Evolutionary conservation across 2,888 invertebrate genomes (phyloP), one percentile per base, ranked within the genome.

Genomic region (Erebia ligea): DNA sequence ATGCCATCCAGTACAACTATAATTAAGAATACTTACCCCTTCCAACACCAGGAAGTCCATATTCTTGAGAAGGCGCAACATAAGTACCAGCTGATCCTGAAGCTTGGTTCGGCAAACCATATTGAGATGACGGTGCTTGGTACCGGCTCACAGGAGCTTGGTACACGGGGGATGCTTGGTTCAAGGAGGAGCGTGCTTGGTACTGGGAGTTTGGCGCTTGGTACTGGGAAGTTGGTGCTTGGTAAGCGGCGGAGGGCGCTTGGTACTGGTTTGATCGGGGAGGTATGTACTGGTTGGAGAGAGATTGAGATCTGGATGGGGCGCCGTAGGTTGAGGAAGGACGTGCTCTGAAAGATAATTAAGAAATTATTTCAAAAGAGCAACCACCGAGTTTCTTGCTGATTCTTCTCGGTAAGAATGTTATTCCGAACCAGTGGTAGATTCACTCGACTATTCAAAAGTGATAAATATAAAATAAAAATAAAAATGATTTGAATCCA

Each of bases 311-410:
- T 70, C 71, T 76, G 10, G 71, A 70, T 5, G 92, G 94, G n/a
- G 93, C 84, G 62, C 92, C 86, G 70, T 94, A 94, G 72, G 81
- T 84, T 73, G 84, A 86, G 15, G 90, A 83, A 45, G 91, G 92
- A 58, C 89, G 87, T 59, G 84, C 40, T 58, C 72, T 74, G 61
- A 34, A 70, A 72, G 45, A 21, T 11, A 69, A 57, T 1, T 42
- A 11, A 11, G 11, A n/a, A n/a, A n/a, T n/a, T n/a, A n/a, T n/a
- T n/a, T n/a, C n/a, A n/a, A n/a, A n/a, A n/a, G n/a, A n/a, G n/a
- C n/a, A n/a, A n/a, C n/a, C n/a, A n/a, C n/a, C n/a, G n/a, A n/a
- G n/a, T n/a, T n/a, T n/a, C n/a, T n/a, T n/a, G n/a, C n/a, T n/a
- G n/a, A n/a, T n/a, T n/a, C n/a, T n/a, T n/a, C n/a, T n/a, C n/a